A percentile compares a stretch with the other conserved stretches of the same genome.
Evolutionary conservation across 1,140 invertebrate genomes (phyloP).

Genomic region (Andricus grossulariae): DNA sequence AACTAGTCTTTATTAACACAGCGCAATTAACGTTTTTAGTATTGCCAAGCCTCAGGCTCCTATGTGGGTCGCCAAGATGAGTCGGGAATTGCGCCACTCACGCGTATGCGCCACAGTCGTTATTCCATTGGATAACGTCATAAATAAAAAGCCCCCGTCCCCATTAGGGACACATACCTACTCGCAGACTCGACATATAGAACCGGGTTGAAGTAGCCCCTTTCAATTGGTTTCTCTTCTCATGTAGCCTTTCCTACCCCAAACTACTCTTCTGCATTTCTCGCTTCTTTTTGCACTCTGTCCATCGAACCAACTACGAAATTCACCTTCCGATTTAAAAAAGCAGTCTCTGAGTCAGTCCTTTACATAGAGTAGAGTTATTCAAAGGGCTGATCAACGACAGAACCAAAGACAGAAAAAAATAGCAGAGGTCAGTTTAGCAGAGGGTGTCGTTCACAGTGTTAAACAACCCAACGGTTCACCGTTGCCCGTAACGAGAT

Average conservation of each 20-base stretch:
- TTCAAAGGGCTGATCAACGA: not conserved
- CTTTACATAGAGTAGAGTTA: not conserved
- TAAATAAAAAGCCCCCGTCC: conserved; percentile 47
- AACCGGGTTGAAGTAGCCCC: conserved; percentile 33
- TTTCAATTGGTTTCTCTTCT: conserved; percentile 47
- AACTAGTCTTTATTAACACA: conserved; percentile 45
- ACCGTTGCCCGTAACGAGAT: conserved; percentile 20
- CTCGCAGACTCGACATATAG: conserved; percentile 8
- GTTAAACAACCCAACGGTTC: conserved; percentile 16
- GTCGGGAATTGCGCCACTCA: conserved; percentile 41
- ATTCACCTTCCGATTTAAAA: conserved; percentile 47
- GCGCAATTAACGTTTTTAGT: conserved; percentile 55
- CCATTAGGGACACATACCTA: conserved; percentile 3
- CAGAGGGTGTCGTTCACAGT: not conserved
- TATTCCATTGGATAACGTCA: conserved; percentile 46
- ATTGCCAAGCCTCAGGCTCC: conserved; percentile 34
- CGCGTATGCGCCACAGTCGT: conserved; percentile 16
- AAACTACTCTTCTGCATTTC: conserved; percentile 25
- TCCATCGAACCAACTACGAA: conserved; percentile 37
- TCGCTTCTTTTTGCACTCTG: not conserved
- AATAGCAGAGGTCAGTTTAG: not conserved
- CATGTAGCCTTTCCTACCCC: conserved; percentile 35
- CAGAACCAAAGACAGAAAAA: not conserved
- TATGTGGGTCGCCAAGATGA: conserved; percentile 49
- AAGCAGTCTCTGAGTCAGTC: conserved; percentile 46